Conservation (phyloP, 2,113 vertebrate genomes). For the Caranx melampygus region DNA sequence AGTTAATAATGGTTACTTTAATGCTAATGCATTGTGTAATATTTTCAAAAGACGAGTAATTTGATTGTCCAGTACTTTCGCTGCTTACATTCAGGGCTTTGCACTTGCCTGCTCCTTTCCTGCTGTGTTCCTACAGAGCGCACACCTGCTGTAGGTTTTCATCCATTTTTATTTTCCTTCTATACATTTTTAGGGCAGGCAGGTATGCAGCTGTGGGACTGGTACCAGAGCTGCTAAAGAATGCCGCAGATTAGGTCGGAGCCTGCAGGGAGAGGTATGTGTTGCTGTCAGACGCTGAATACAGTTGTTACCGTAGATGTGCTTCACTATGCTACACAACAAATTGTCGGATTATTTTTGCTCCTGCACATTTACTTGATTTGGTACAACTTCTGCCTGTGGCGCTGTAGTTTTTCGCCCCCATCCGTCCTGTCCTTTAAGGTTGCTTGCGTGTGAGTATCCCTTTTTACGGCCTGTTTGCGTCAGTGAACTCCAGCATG, state of each 20-base stretch:
- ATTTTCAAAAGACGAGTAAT: slow-evolving; percentile 6
- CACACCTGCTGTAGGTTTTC: slow-evolving; percentile 11
- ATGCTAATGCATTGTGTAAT: slow-evolving; percentile 25
- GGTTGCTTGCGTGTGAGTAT: slow-evolving; percentile 50
- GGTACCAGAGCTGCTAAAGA: slow-evolving; percentile 27
- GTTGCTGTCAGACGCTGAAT: slow-evolving; percentile 16
- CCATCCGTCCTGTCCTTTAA: slow-evolving; percentile 51
- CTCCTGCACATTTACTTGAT: slow-evolving; percentile 17
- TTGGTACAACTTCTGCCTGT: slow-evolving; percentile 26
- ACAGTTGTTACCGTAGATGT: slow-evolving; percentile 20
- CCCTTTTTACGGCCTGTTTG: slow-evolving; percentile 61
- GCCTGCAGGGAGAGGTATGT: slow-evolving; percentile 18
- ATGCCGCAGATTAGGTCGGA: slow-evolving; percentile 26
- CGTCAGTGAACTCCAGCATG: slow-evolving; percentile 55
- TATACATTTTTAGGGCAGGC: slow-evolving; percentile 32
- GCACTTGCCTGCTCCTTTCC: neutral
- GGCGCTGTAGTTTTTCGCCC: slow-evolving; percentile 2
- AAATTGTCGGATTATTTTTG: slow-evolving; percentile 46
- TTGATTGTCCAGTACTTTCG: slow-evolving; percentile 18
- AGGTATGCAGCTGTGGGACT: slow-evolving; percentile 29
- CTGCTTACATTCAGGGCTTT: neutral
- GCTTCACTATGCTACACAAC: slow-evolving; percentile 28
- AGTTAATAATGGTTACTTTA: slow-evolving; percentile 39
- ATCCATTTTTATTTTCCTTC: slow-evolving; percentile 9
- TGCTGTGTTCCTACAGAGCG: slow-evolving; percentile 1